Base-by-base conservation (phyloP, 1,140 invertebrate genomes). In the Hypsibius dujardini region DNA sequence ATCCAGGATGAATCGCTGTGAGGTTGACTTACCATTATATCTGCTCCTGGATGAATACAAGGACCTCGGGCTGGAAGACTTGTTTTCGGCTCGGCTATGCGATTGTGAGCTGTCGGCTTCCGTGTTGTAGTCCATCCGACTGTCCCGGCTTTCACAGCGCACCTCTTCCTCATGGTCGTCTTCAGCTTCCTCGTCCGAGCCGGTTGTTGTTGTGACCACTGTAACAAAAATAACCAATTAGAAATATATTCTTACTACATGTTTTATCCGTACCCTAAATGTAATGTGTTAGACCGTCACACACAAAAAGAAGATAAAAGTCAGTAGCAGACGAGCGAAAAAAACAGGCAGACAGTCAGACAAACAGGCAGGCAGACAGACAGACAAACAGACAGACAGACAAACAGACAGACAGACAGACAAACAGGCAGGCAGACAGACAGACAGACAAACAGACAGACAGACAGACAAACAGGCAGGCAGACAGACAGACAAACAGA, bases 201-300 rank as follows among this genome's bases (percentile, higher is more conserved):
- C 42, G 62, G 12, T 67, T 45, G 62, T 67, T 45, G 62, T 12
- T 12, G 50, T 67, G 42, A 67, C 62, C 62, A 67, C 62, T 67
- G 12, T 15, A 67, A 67, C 12, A 67, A 12, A 67, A 67, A 67
- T 7, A 67, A 42, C 50, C 50, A 12, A n/a, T 56, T 56, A 56
- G n/a, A 56, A 56, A 56, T 56, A 12, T 56, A 28, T 28, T 28
- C 28, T 28, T 28, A 28, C 28, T 28, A 28, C 28, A 28, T 28
- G 28, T 28, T 28, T 28, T 28, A 28, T 28, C 28, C 28, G 28
- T 28, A 28, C 28, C 28, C 28, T 28, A 28, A 28, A 28, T 28
- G 28, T 28, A 28, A 28, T 28, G 28, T 28, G 28, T 28, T 28
- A 28, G 28, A 28, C 28, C 28, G 28, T 28, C 28, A 28, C 28